Evolutionary conservation across 2,888 invertebrate genomes (phyloP).

Genomic region (Empis livida): DNA sequence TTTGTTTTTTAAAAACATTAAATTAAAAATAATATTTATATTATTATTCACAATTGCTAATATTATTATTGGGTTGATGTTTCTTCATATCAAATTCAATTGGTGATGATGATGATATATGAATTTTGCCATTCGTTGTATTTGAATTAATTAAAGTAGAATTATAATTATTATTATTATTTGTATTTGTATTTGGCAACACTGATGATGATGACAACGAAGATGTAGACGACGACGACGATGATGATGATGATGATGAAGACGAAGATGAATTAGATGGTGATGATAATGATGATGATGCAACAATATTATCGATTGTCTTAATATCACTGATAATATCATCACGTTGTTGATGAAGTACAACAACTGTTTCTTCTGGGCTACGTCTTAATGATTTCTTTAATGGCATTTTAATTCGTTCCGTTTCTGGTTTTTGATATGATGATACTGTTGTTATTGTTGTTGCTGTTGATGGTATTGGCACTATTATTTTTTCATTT

Average conservation of each 20-base stretch:
- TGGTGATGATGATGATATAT: too few relatives aligned
- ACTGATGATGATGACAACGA: conserved; percentile 6
- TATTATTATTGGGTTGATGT: too few relatives aligned
- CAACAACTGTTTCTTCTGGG: conserved; percentile 19
- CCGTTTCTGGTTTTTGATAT: conserved; percentile 15
- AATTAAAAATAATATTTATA: too few relatives aligned
- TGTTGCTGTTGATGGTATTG: conserved; percentile 4
- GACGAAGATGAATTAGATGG: conserved; percentile 10
- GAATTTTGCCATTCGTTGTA: too few relatives aligned
- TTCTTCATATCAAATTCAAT: too few relatives aligned
- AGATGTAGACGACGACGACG: conserved; percentile 10
- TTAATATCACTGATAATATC: conserved; percentile 2
- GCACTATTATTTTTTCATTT: neutral
- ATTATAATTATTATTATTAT: too few relatives aligned
- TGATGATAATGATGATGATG: conserved; percentile 10
- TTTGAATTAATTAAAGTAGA: too few relatives aligned
- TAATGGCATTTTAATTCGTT: conserved; percentile 20
- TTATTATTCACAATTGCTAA: too few relatives aligned
- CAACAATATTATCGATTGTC: conserved; percentile 9
- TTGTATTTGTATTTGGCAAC: conserved; percentile 3
- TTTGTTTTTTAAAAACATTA: too few relatives aligned
- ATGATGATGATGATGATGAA: conserved; percentile 9
- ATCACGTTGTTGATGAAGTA: conserved; percentile 13
- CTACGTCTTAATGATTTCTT: conserved; percentile 24
- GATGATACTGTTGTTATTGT: conserved; percentile 5